These are phyloP conservation scores for Eptesicus fuscus DNA, from an alignment of 2,113 vertebrate species.

Conservation along the genomic window DNA sequence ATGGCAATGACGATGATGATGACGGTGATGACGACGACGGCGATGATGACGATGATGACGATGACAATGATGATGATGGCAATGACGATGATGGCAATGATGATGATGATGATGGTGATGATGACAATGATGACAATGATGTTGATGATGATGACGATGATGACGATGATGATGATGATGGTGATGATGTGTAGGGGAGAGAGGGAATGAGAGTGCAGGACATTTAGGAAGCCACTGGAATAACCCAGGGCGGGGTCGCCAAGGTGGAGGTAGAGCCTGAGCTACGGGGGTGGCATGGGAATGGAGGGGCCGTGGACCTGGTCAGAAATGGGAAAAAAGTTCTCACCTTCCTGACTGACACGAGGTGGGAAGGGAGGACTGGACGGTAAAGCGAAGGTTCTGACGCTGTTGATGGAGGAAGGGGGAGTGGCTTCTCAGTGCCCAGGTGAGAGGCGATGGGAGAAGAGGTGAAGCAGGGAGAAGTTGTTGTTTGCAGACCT, in stretches of 20 bases:
- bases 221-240: not conserved
- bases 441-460: not conserved
- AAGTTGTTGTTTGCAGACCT: not conserved
- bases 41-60: too few relatives aligned
- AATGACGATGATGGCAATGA: not conserved
- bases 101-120: not conserved
- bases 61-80: not conserved
- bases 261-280: accelerated
- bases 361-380: not conserved
- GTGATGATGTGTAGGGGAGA: not conserved
- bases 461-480: not conserved
- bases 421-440: not conserved
- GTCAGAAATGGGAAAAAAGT: not conserved
- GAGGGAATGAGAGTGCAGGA: not conserved
- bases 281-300: accelerated
- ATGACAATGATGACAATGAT: not conserved
- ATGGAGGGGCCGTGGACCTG: not conserved
- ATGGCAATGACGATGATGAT: not conserved
- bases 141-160: not conserved
- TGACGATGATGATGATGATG: not conserved
- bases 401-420: too few relatives aligned
- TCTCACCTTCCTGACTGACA: not conserved
- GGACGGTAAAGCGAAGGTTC: not conserved
- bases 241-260: accelerated
- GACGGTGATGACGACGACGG: not conserved